Evolutionary conservation across 2,113 vertebrate genomes (phyloP).

Genomic region (Apteryx mantelli): DNA sequence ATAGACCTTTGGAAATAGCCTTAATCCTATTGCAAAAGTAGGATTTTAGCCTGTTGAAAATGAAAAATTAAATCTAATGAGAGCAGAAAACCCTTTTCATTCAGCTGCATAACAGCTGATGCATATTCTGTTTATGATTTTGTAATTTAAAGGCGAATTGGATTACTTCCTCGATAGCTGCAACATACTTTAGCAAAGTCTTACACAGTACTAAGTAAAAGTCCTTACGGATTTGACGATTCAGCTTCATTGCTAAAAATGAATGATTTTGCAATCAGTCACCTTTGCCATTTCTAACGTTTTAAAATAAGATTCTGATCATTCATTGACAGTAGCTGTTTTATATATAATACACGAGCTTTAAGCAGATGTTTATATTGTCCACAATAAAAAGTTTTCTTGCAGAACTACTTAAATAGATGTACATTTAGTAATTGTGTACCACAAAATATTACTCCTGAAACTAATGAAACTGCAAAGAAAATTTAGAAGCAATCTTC

Average conservation of each 20-base stretch:
- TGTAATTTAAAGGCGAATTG: neutral
- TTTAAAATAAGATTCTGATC: slow-evolving; percentile 72
- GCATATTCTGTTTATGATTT: neutral
- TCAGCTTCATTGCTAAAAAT: neutral
- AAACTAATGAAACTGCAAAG: neutral
- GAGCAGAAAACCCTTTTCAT: neutral
- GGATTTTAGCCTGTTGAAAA: neutral
- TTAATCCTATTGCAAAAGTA: neutral
- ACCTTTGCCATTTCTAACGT: slow-evolving; percentile 75
- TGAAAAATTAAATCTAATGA: neutral
- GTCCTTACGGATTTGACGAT: neutral
- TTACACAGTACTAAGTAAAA: neutral
- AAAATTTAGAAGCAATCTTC: neutral
- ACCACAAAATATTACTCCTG: neutral
- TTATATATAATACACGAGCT: slow-evolving; percentile 69
- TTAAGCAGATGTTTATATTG: slow-evolving; percentile 79
- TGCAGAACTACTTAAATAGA: neutral
- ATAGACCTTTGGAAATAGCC: neutral
- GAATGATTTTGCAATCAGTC: slow-evolving; percentile 73
- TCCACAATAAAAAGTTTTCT: slow-evolving; percentile 14
- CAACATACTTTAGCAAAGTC: neutral
- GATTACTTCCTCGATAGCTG: neutral
- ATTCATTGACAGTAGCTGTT: slow-evolving; percentile 76
- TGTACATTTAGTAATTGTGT: neutral
- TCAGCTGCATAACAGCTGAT: neutral